Evolutionary conservation across 2,797 vertebrate species (phyloP), one percentile per base, ranked within the genome.

Genomic region (Chanos chanos): DNA sequence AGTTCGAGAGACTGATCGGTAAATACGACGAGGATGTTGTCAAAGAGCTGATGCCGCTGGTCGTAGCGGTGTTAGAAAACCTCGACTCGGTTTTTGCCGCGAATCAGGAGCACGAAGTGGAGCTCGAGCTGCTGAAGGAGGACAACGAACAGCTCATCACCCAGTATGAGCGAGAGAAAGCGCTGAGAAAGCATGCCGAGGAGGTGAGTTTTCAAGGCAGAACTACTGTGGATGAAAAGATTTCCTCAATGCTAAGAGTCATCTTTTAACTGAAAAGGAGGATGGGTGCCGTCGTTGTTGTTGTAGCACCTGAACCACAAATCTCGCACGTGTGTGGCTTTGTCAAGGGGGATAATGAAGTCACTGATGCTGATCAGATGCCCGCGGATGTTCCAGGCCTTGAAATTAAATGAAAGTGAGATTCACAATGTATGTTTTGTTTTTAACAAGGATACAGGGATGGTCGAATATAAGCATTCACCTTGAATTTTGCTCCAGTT

Each of bases 141-240:
- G 94, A 96, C 90, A 97, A 96, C 94, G 94, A 95, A 85, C 94
- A 95, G 91, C 93, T 97, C 72, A 92, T 96, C 83, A 95, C 94
- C 67, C 94, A 97, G 86, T 96, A 97, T 84, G 94, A 95, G 86
- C 82, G 93, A 72, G 94, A 95, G 91, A 94, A 96, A 74, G 94
- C 94, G 71, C 89, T 95, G 81, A 88, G 92, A 82, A 96, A 94
- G 60, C 92, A 94, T 66, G 91, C 92, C 33, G 93, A 95, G 87
- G 93, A 94, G 92, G 94, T 94, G 85, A 88, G 91, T 49, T n/a
- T n/a, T n/a, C n/a, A n/a, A n/a, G n/a, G n/a, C n/a, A n/a, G n/a
- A n/a, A n/a, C n/a, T n/a, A n/a, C n/a, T n/a, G n/a, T n/a, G n/a
- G n/a, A n/a, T n/a, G n/a, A n/a, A n/a, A n/a, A n/a, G n/a, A n/a